Percentiles rank a stretch among this genome's conserved stretches.
phyloP scores from a whole-genome alignment of 1,140 invertebrate genomes.

The Harpegnathos saltator region DNA sequence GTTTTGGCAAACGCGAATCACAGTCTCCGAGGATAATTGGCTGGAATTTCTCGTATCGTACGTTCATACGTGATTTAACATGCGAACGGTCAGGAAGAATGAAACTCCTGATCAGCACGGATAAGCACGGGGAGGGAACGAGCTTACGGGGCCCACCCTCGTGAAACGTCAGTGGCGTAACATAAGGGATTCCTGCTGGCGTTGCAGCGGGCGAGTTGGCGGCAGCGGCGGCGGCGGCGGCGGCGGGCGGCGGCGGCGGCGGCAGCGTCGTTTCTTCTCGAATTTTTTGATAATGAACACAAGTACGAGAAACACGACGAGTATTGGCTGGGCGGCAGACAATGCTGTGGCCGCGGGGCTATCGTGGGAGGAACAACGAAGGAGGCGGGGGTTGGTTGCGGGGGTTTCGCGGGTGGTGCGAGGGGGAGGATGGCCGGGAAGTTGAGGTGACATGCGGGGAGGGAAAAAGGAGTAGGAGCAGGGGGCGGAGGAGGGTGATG shows the following conservation, averaged over 20 bases:
- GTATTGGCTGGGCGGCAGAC: slow-evolving; percentile 84
- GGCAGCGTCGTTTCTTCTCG: slow-evolving; percentile 75
- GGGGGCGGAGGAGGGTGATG: slow-evolving; percentile 68
- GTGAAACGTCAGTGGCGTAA: slow-evolving; percentile 70
- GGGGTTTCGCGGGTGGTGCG: slow-evolving; percentile 69
- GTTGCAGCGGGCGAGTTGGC: slow-evolving; percentile 68
- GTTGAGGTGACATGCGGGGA: slow-evolving; percentile 66
- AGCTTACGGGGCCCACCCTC: slow-evolving; percentile 59
- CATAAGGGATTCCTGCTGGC: slow-evolving; percentile 70
- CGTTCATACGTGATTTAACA: slow-evolving; percentile 42
- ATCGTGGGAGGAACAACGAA: slow-evolving; percentile 82
- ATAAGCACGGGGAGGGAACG: slow-evolving; percentile 40
- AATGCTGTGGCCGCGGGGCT: slow-evolving; percentile 85
- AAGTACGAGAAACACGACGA: slow-evolving; percentile 83
- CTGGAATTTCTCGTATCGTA: slow-evolving; percentile 4
- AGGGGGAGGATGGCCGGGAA: slow-evolving; percentile 67
- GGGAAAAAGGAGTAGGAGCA: slow-evolving; percentile 68
- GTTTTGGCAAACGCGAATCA: neutral
- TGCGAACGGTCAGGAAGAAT: slow-evolving; percentile 56
- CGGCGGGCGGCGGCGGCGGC: slow-evolving; percentile 33
- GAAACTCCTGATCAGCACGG: slow-evolving; percentile 54
- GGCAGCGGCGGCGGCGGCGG: slow-evolving; percentile 55
- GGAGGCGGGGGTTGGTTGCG: slow-evolving; percentile 71
- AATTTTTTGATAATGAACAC: slow-evolving; percentile 84
- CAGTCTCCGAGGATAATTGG: neutral